A percentile compares a stretch with the other conserved stretches of the same genome.
These are phyloP conservation scores for Sphaerophoria taeniata DNA, from an alignment of 2,888 invertebrate species.

Conservation along the genomic window DNA sequence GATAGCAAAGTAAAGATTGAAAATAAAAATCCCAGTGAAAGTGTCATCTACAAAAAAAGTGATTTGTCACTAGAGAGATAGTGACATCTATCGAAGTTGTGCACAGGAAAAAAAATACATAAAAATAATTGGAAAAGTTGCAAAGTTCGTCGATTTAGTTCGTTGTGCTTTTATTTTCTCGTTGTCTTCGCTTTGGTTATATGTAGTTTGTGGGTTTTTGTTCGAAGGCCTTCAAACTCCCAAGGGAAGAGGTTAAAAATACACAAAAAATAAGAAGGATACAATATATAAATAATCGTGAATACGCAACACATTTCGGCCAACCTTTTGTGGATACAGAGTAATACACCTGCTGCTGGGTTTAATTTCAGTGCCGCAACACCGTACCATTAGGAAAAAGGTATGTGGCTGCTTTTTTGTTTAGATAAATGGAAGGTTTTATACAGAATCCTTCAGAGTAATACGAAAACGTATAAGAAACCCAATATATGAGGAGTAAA, in stretches of 20 bases:
- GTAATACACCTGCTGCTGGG: conserved; percentile 45
- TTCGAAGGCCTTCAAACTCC: conserved; percentile 22
- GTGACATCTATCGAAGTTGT: conserved; percentile 39
- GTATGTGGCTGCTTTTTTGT: conserved; percentile 15
- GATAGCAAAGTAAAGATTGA: background rate
- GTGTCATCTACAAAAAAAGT: conserved; percentile 38
- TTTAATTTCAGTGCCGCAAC: background rate
- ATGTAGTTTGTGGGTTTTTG: background rate
- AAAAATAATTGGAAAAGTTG: conserved; percentile 68
- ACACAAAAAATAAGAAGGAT: conserved; percentile 10
- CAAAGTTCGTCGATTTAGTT: conserved; percentile 38
- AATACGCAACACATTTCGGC: conserved; percentile 17
- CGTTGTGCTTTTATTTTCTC: background rate
- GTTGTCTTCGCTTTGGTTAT: background rate
- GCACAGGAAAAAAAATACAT: conserved; percentile 34
- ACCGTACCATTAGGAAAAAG: background rate
- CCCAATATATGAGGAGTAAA: conserved; percentile 19
- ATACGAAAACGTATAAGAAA: conserved; percentile 41
- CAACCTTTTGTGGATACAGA: conserved; percentile 60
- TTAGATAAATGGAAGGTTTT: conserved; percentile 54
- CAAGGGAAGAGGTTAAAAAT: conserved; percentile 7
- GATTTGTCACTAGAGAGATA: conserved; percentile 45
- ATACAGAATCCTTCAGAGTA: conserved; percentile 37
- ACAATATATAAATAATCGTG: background rate
- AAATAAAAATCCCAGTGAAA: conserved; percentile 39